Evolutionary conservation across 2,888 invertebrate genomes (phyloP), one percentile per base, ranked within the genome.

Genomic region (Pristionchus japonicus): DNA sequence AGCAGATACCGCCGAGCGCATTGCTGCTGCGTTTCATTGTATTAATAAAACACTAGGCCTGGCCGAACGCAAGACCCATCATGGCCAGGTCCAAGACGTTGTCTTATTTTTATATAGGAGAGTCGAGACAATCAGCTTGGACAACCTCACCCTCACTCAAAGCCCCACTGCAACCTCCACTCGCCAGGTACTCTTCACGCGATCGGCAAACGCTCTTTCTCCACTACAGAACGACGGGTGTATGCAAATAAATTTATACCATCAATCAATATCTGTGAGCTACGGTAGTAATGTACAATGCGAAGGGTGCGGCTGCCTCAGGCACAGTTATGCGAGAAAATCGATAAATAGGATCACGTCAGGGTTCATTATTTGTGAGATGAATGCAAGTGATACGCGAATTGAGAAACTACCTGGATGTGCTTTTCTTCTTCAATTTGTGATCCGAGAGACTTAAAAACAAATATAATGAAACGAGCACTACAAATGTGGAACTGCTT

Each of bases 1-100:
- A 49, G 83, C 83, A 20, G 52, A 31, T 27, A 83, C 83, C 20
- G 52, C 83, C 83, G 83, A 40, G 34, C 83, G 83, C 83, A 83
- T 83, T 77, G 27, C 77, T 77, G 70, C 3, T 31, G 9, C 6
- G 27, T n/a, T n/a, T n/a, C n/a, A n/a, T n/a, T n/a, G n/a, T n/a
- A n/a, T n/a, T n/a, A n/a, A n/a, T n/a, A n/a, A n/a, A n/a, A n/a
- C n/a, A n/a, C n/a, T n/a, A n/a, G n/a, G n/a, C n/a, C n/a, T n/a
- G n/a, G n/a, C n/a, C n/a, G n/a, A n/a, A n/a, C n/a, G n/a, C n/a
- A n/a, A n/a, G n/a, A n/a, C n/a, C n/a, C n/a, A n/a, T n/a, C n/a
- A n/a, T n/a, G n/a, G n/a, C n/a, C n/a, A n/a, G n/a, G n/a, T n/a
- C n/a, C n/a, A n/a, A n/a, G n/a, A n/a, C n/a, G n/a, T n/a, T n/a